These are phyloP conservation scores for Cyanoliseus patagonus DNA, from an alignment of 2,113 vertebrate genomes.

Conservation along the genomic window DNA sequence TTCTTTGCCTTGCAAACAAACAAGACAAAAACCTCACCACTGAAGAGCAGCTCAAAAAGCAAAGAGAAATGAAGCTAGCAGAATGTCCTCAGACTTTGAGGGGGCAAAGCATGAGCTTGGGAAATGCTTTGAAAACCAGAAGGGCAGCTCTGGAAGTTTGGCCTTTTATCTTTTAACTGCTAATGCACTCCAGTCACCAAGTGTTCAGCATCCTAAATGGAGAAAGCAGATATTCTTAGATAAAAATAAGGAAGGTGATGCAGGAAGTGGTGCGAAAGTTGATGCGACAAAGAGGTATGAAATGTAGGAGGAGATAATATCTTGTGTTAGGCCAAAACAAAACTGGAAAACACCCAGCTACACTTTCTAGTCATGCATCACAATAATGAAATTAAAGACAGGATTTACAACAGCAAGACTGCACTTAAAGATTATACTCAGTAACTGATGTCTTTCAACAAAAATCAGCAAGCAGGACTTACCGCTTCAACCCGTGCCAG, in stretches of 20 bases:
- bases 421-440: fast-evolving
- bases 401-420: not conserved
- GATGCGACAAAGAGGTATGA: not conserved
- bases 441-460: fast-evolving
- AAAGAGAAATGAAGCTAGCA: not conserved
- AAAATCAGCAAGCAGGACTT: slow-evolving; percentile 29
- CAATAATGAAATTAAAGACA: fast-evolving
- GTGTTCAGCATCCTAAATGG: not conserved
- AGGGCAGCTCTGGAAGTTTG: not conserved
- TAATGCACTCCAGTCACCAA: not conserved
- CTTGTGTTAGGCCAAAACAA: not conserved
- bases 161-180: not conserved
- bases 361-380: not conserved
- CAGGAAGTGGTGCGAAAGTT: not conserved
- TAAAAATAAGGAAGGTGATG: not conserved
- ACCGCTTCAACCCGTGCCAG: slow-evolving; percentile 84
- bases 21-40: not conserved
- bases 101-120: not conserved
- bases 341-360: not conserved
- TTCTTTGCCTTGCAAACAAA: not conserved
- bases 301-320: not conserved
- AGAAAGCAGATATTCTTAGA: not conserved
- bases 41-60: not conserved
- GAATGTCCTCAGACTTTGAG: not conserved
- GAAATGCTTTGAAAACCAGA: not conserved